Evolutionary conservation across 2,113 vertebrate genomes (phyloP).

Genomic region (Lutjanus erythropterus): DNA sequence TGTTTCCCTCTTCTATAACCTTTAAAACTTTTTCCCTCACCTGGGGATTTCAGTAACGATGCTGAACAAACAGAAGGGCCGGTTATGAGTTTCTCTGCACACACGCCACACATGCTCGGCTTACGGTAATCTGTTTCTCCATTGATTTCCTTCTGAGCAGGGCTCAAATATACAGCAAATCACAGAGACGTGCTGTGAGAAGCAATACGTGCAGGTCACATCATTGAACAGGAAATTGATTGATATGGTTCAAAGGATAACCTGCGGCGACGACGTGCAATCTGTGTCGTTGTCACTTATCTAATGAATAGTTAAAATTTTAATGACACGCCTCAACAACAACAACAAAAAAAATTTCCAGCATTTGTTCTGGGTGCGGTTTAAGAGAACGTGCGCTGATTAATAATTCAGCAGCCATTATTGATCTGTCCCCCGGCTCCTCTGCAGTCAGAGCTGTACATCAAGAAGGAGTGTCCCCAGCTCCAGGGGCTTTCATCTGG

Average conservation of each 20-base stretch:
- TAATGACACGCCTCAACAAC: slow-evolving; percentile 10
- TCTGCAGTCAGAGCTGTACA: slow-evolving; percentile 39
- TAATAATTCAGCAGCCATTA: slow-evolving; percentile 65
- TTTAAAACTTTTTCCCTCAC: not conserved
- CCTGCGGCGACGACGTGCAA: not conserved
- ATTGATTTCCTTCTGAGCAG: slow-evolving; percentile 32
- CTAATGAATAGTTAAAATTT: not conserved
- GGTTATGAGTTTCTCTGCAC: not conserved
- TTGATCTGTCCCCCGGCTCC: slow-evolving; percentile 47
- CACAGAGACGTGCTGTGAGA: slow-evolving; percentile 5
- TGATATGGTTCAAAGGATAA: not conserved
- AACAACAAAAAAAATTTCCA: slow-evolving; percentile 21
- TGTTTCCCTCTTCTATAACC: not conserved
- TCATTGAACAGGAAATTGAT: not conserved
- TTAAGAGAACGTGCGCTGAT: slow-evolving; percentile 19
- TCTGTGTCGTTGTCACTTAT: not conserved
- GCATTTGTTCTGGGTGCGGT: not conserved
- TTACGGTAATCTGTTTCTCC: slow-evolving; percentile 15
- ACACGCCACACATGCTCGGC: not conserved
- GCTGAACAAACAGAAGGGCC: slow-evolving; percentile 18
- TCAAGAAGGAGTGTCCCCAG: slow-evolving; percentile 9
- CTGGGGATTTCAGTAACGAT: not conserved
- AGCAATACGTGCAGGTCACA: not conserved
- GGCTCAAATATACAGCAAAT: not conserved
- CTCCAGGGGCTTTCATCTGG: slow-evolving; percentile 10